These are phyloP conservation scores for Puffinus mauretanicus DNA, from an alignment of 2,113 vertebrate species.

Conservation along the genomic window DNA sequence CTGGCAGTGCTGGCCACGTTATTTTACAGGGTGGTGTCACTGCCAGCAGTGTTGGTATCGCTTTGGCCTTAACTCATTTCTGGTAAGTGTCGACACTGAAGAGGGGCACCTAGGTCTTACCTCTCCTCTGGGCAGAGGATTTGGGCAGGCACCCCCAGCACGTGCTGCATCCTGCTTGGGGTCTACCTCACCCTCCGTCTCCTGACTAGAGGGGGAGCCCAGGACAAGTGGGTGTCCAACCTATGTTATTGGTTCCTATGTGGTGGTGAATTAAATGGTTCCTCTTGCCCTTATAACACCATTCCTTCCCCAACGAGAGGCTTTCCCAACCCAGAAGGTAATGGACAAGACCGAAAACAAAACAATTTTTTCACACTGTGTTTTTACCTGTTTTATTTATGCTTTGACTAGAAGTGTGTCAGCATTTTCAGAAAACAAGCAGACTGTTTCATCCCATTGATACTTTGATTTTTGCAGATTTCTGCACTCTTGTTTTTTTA, in stretches of 20 bases:
- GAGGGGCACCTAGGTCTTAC: not conserved
- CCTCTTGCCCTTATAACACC: not conserved
- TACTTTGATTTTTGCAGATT: slow-evolving; percentile 21
- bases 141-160: not conserved
- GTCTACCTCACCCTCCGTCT: not conserved
- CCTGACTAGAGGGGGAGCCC: not conserved
- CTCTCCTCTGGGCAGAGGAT: not conserved
- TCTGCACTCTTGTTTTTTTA: not conserved
- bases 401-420: slow-evolving; percentile 9
- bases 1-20: not conserved
- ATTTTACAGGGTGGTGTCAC: not conserved
- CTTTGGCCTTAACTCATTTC: not conserved
- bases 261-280: not conserved
- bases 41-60: not conserved
- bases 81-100: not conserved
- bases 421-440: slow-evolving; percentile 10
- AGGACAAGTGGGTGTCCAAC: not conserved
- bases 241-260: not conserved
- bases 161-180: rapidly evolving
- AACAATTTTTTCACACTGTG: not conserved
- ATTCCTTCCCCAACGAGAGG: not conserved
- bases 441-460: not conserved
- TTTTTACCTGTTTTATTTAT: slow-evolving; percentile 53
- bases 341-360: not conserved
- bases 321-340: not conserved